phyloP scores from a whole-genome alignment of 2,888 invertebrate genomes.

The Lysandra coridon region DNA sequence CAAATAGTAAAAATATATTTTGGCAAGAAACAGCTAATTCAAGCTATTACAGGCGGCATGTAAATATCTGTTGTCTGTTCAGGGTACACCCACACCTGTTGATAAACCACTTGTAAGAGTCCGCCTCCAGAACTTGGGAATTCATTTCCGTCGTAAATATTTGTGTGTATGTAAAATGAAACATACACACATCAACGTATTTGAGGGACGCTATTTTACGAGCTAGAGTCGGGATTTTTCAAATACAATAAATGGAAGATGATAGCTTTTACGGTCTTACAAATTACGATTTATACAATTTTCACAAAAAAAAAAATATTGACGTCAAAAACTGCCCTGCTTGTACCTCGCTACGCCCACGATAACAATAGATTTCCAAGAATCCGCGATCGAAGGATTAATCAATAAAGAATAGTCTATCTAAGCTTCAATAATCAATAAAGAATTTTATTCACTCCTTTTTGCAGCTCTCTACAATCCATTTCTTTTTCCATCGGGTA shows the following conservation, averaged over 20 bases:
- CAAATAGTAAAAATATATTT: not conserved
- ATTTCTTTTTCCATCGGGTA: not conserved
- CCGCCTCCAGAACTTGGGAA: not conserved
- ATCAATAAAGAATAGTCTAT: not conserved
- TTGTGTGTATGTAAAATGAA: not conserved
- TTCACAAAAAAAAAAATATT: too few relatives aligned
- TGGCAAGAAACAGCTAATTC: not conserved
- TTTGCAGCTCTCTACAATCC: not conserved
- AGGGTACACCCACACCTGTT: not conserved
- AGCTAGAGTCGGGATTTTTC: too few relatives aligned
- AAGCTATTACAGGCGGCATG: not conserved
- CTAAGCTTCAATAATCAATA: not conserved
- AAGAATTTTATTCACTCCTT: not conserved
- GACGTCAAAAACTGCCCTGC: too few relatives aligned
- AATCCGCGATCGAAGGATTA: too few relatives aligned
- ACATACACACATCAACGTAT: too few relatives aligned
- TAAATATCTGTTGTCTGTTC: not conserved
- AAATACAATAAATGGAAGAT: too few relatives aligned
- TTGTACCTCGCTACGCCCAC: too few relatives aligned
- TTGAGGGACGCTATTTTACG: too few relatives aligned
- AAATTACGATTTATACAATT: too few relatives aligned
- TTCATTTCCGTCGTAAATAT: not conserved
- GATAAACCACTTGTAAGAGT: constrained; percentile 8
- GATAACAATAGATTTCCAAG: too few relatives aligned
- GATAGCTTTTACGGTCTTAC: too few relatives aligned